Evolutionary conservation across 2,888 invertebrate species (phyloP).

Genomic region (Calliopum simillimum): DNA sequence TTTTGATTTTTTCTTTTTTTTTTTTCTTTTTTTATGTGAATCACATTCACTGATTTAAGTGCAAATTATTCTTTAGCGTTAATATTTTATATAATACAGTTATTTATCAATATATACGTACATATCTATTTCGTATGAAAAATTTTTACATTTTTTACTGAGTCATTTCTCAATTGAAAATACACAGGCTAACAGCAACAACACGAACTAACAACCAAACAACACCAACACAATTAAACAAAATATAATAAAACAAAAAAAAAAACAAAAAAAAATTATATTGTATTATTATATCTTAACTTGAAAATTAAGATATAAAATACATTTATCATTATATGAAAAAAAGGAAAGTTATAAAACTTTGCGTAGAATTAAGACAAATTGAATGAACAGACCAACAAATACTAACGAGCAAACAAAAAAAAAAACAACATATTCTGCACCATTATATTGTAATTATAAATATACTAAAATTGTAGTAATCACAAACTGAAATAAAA

Average conservation of each 20-base stretch:
- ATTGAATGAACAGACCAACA: conserved; percentile 41
- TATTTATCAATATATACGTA: too few relatives aligned
- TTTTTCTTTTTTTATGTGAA: too few relatives aligned
- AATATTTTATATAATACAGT: background rate
- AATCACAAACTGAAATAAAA: conserved; percentile 56
- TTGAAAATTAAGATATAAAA: conserved; percentile 9
- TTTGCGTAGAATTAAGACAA: conserved; percentile 34
- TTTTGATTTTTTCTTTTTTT: too few relatives aligned
- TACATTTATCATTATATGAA: conserved; percentile 30
- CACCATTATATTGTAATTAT: too few relatives aligned
- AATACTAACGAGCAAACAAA: conserved; percentile 57
- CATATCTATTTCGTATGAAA: too few relatives aligned
- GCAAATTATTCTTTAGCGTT: conserved; percentile 1
- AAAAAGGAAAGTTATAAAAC: conserved; percentile 28
- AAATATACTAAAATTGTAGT: background rate
- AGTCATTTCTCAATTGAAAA: background rate
- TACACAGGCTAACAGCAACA: too few relatives aligned
- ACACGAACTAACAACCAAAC: too few relatives aligned
- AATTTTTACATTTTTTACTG: too few relatives aligned
- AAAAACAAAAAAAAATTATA: too few relatives aligned
- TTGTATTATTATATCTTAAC: too few relatives aligned
- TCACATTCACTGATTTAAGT: background rate
- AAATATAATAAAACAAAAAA: too few relatives aligned
- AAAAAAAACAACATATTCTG: conserved; percentile 50
- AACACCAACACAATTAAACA: too few relatives aligned